Evolutionary conservation across 2,113 vertebrate species (phyloP).

Genomic region (Elephantulus edwardii): DNA sequence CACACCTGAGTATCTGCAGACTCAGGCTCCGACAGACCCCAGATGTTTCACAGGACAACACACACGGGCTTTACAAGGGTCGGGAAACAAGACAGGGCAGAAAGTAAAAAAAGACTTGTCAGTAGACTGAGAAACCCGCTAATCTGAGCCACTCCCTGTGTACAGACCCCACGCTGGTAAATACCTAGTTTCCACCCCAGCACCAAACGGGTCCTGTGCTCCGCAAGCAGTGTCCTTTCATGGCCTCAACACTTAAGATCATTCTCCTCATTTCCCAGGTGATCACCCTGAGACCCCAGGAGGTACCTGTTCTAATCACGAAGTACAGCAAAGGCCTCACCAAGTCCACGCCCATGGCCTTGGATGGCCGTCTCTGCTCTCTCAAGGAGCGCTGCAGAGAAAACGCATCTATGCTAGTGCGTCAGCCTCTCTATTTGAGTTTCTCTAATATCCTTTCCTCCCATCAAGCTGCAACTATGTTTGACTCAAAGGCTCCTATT

Average conservation of each 20-base stretch:
- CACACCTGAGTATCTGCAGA: no score
- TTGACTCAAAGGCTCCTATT: not conserved
- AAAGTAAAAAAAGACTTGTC: not conserved
- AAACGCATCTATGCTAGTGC: not conserved
- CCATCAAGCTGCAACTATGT: not conserved
- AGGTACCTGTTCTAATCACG: not conserved
- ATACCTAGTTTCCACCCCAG: no score
- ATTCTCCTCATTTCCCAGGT: not conserved
- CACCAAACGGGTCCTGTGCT: no score
- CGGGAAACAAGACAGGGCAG: no score
- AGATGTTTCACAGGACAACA: not conserved
- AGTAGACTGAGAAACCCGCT: no score
- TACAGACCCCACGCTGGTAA: no score
- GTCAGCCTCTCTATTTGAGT: not conserved
- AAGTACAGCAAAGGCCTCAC: rapidly evolving
- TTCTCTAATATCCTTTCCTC: not conserved
- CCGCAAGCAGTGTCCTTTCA: no score
- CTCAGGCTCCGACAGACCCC: not conserved
- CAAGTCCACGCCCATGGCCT: not conserved
- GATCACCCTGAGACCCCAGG: not conserved
- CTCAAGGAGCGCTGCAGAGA: no score
- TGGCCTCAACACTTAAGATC: no score
- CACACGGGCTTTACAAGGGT: no score
- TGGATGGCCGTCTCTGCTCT: rapidly evolving
- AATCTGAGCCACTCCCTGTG: no score